Base-by-base conservation (phyloP, 1,140 invertebrate genomes). In the Trichoplusia ni region DNA sequence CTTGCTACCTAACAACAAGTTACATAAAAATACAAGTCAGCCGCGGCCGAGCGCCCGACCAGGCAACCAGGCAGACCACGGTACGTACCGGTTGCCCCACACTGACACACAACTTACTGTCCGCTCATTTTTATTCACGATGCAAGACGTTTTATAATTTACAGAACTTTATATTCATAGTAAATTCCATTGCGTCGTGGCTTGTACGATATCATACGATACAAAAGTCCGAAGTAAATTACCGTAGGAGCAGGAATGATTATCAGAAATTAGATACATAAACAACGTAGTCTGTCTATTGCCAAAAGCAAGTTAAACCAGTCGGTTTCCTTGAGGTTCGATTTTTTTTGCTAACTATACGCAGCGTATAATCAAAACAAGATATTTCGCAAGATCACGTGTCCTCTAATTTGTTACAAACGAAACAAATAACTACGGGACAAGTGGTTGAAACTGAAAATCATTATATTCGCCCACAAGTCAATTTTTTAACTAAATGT, bases 21-120 rank as follows among this genome's bases (percentile, higher is more conserved):
- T 86, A 86, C 83, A 84, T 86, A 86, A 86, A 86, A 84, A 80
- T 84, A 82, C 80, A 73, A 80, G 73, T 71, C 64, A 44, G 51
- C 58, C 38, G 44, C 59, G 29, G 31, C 62, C 31, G 58, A 59
- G 40, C 44, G 35, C 46, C 46, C 27, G 16, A 25, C 11, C 14
- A n/a, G 21, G 21, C 19, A n/a, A n/a, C n/a, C n/a, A n/a, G n/a
- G 38, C 8, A 29, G 7, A 64, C 61, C 58, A 51, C 61, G 11
- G 35, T 49, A 9, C 58, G 42, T 68, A 76, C 71, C 71, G 71
- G 77, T 76, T 73, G 67, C 69, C 49, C 60, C 70, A 70, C 61
- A 67, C 56, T 40, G 63, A 65, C 56, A 56, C 51, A 64, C 56
- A 29, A 60, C 64, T 25, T 53, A 44, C 58, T 59, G 59, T 40